Conservation (phyloP, 2,797 vertebrate species). For the Gastrophryne carolinensis region DNA sequence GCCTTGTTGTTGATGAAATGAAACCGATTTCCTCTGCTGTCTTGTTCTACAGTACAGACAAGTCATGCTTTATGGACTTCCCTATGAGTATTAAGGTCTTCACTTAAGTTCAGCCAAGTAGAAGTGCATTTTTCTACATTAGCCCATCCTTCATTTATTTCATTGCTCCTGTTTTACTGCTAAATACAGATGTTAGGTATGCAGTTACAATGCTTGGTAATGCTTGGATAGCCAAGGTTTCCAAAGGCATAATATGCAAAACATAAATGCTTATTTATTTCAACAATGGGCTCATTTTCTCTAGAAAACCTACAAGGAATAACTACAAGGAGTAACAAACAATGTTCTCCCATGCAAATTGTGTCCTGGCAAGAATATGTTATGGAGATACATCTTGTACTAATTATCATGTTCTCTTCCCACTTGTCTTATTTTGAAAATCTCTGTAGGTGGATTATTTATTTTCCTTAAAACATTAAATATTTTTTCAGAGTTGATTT, state of each 20-base stretch:
- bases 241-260: constrained; percentile 30
- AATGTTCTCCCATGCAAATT: constrained; percentile 31
- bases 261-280: constrained; percentile 33
- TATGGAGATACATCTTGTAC: constrained; percentile 44
- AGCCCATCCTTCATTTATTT: constrained; percentile 47
- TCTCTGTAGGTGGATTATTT: constrained; percentile 43
- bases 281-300: constrained; percentile 45
- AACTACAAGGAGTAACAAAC: constrained; percentile 31
- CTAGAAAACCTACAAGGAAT: constrained; percentile 33
- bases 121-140: constrained; percentile 37
- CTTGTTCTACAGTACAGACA: constrained; percentile 65
- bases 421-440: constrained; percentile 36
- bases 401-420: constrained; percentile 36
- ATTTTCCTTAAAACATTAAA: constrained; percentile 33
- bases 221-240: not conserved
- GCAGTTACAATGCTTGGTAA: constrained; percentile 14
- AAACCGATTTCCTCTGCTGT: constrained; percentile 74
- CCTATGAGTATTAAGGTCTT: constrained; percentile 52
- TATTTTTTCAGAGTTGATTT: constrained; percentile 13
- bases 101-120: constrained; percentile 50
- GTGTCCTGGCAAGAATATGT: constrained; percentile 19
- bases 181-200: constrained; percentile 50
- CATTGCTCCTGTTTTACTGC: constrained; percentile 31
- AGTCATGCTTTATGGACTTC: constrained; percentile 68
- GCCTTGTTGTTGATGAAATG: constrained; percentile 72